Base-by-base conservation (phyloP, 2,888 invertebrate genomes). In the Patella caerulea region DNA sequence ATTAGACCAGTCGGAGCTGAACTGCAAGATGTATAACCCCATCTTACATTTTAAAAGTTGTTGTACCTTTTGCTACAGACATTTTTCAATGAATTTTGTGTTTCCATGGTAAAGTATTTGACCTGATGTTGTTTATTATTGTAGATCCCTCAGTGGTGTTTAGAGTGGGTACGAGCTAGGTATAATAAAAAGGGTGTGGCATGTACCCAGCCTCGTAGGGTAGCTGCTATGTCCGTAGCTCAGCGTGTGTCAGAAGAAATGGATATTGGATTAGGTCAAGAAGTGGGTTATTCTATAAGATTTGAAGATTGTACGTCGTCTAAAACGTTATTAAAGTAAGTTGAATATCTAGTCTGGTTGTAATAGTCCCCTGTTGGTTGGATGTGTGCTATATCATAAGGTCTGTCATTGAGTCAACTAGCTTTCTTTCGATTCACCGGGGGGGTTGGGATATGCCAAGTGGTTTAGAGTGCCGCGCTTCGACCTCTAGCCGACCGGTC, bases 201-300 rank as follows among this genome's bases (percentile, higher is more conserved):
- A 9, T 99, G 99, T 92, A 99, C 99, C 0, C 98, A 98, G 91
- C 98, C 97, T 0, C 94, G 99, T 84, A 93, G 99, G 93, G 99
- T 99, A 76, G 99, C 99, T 0, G 99, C 99, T 9, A 99, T 99
- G 99, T 98, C 98, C 0, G 99, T 99, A 0, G 99, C 99, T 0
- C 98, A 99, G 90, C 94, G 99, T 91, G 99, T 99, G 0, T 97
- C 99, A 0, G 99, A 99, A 90, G 99, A 99, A 93, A 98, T 99
- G 99, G 99, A 99, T 91, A 98, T 99, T 0, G 95, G 95, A 9
- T 92, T 99, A 9, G 95, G 95, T 0, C 95, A 96, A 89, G 96
- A 98, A 93, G 97, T 98, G 34, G 98, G 98, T 79, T 98, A 98
- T 91, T 96, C 97, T 90, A 99, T 99, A 90, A 96, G 99, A 94